phyloP scores from a whole-genome alignment of 2,797 vertebrate species.

The Takifugu rubripes region DNA sequence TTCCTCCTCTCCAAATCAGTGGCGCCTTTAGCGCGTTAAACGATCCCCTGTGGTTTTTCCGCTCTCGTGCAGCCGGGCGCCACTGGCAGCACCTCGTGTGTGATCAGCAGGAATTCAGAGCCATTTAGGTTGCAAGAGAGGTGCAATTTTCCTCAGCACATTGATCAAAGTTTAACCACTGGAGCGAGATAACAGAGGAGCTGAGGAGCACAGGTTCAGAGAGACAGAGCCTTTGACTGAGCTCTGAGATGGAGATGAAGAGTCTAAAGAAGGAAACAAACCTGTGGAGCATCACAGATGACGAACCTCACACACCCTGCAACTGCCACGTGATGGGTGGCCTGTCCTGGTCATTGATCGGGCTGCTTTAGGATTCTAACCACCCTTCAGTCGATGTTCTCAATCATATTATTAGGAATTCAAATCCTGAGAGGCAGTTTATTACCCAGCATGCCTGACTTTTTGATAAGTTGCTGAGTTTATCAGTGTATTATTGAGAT shows the following conservation, averaged over 20 bases:
- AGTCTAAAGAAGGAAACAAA: slow-evolving; percentile 3
- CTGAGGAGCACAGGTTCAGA: neutral
- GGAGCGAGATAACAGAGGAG: slow-evolving; percentile 12
- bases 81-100: neutral
- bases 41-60: slow-evolving; percentile 24
- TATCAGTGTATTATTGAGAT: too few species aligned
- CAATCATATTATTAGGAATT: too few species aligned
- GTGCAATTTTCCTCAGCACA: slow-evolving; percentile 25
- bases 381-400: neutral
- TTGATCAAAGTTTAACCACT: slow-evolving; percentile 36
- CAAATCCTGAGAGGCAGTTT: too few species aligned
- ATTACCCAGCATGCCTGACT: too few species aligned
- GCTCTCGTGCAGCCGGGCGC: slow-evolving; percentile 16
- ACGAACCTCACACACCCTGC: neutral
- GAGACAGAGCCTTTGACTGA: slow-evolving; percentile 4
- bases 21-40: slow-evolving; percentile 29
- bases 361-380: neutral
- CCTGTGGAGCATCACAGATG: too few species aligned
- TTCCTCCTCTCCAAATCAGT: neutral
- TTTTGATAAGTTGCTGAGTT: too few species aligned
- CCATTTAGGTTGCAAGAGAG: slow-evolving; percentile 16
- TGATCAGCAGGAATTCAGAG: neutral
- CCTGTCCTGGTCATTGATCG: too few species aligned
- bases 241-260: slow-evolving; percentile 26
- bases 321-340: neutral